Conservation (phyloP, 2,113 vertebrate species). For the Antechinus stuartii region DNA sequence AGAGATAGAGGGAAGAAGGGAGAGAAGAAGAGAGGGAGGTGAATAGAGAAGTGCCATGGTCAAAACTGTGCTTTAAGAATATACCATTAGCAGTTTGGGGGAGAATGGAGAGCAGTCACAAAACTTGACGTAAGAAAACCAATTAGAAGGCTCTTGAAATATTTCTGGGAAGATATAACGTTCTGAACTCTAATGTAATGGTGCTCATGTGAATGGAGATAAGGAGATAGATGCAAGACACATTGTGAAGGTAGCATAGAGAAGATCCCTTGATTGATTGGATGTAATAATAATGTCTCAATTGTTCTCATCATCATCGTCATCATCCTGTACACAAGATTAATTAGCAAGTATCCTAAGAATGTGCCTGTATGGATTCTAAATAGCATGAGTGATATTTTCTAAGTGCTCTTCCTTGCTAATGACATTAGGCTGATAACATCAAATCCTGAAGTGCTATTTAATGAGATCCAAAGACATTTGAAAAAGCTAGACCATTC, state of each 20-base stretch:
- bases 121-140: background rate
- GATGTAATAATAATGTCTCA: background rate
- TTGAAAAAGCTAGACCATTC: background rate
- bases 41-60: background rate
- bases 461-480: background rate
- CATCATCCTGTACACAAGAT: background rate
- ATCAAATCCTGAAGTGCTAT: background rate
- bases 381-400: background rate
- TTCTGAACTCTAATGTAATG: background rate
- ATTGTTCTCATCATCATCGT: background rate
- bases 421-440: background rate
- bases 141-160: background rate
- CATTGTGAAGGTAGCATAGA: background rate
- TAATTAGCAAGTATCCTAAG: background rate
- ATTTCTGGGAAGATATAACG: background rate
- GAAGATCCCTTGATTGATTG: background rate
- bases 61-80: background rate
- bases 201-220: background rate
- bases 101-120: background rate
- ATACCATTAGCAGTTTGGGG: background rate
- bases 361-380: background rate
- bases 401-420: background rate
- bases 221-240: background rate
- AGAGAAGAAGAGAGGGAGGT: background rate
- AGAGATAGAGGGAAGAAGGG: background rate